Evolutionary conservation across 2,113 vertebrate species (phyloP), one percentile per base, ranked within the genome.

Genomic region (Neodontobutis hainanensis): DNA sequence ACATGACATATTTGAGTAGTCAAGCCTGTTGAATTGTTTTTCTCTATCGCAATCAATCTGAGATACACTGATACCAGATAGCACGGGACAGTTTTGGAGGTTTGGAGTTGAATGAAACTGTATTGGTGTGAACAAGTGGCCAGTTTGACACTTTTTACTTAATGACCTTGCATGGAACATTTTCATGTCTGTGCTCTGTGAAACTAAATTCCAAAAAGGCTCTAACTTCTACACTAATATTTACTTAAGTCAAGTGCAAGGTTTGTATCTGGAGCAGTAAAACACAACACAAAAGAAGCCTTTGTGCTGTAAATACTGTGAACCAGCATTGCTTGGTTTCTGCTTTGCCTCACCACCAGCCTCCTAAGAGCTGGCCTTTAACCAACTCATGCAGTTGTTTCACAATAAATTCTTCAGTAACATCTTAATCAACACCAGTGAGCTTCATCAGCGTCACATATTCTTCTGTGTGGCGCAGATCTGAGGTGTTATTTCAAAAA

Each of bases 381-480:
- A 69, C 70, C 83, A 80, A 59, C 49, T 16, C 78, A 78, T 66
- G 45, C 72, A 70, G 42, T 11, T 50, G 76, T 78, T 89, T 82
- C 83, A 83, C 84, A 86, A 89, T 73, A 84, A 79, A 84, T 90
- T 82, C 77, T 65, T 85, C 68, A 76, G 86, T 82, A 71, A 83
- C 76, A 80, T 16, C 40, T 44, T 85, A 78, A 89, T 85, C 85
- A 74, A 60, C 59, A 53, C 12, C 46, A 55, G 32, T 35, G 51
- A 88, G 89, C 79, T 67, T 40, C 52, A 49, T 55, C 19, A 27
- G 19, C 19, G 80, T 74, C 73, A 63, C 66, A 77, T 88, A 77
- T 73, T 81, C 83, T 76, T 55, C 43, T 65, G 59, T 72, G 59
- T 55, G 55, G 65, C 68, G 74, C 73, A 83, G 74, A 70, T 73